Conservation (phyloP, 1,140 invertebrate genomes). For the Monomorium pharaonis region DNA sequence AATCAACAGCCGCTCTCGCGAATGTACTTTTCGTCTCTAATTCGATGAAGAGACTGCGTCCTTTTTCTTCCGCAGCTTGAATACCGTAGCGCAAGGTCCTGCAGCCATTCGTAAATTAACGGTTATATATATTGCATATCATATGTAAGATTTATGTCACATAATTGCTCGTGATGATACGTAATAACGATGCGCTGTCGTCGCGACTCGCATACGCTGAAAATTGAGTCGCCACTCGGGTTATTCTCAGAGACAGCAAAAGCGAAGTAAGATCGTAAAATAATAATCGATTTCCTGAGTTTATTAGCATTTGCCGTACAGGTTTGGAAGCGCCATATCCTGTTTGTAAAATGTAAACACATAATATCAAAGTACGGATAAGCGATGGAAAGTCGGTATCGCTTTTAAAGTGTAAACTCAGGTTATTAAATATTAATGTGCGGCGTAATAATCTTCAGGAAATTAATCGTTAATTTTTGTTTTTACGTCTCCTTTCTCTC, state of each 20-base stretch:
- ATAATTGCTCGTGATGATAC: conserved; percentile 40
- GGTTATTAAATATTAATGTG: neutral
- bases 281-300: conserved; percentile 31
- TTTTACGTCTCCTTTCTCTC: neutral
- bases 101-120: conserved; percentile 6
- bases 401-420: neutral
- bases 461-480: neutral
- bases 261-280: conserved; percentile 9
- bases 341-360: neutral
- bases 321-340: neutral
- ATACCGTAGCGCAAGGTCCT: neutral
- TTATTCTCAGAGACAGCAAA: conserved; percentile 29
- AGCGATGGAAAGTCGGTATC: neutral
- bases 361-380: neutral
- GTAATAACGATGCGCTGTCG: conserved; percentile 28
- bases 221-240: conserved; percentile 43
- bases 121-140: conserved; percentile 10
- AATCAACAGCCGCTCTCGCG: conserved; percentile 66
- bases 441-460: neutral
- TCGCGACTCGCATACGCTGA: neutral
- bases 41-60: neutral
- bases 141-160: conserved; percentile 32
- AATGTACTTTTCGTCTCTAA: neutral
- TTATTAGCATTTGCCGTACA: conserved; percentile 5
- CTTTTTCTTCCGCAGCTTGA: neutral